Percentiles rank a stretch among this genome's conserved stretches.
These are phyloP conservation scores for Mormyrus proboscirostris DNA, from an alignment of 2,797 vertebrate genomes.

Conservation along the genomic window DNA sequence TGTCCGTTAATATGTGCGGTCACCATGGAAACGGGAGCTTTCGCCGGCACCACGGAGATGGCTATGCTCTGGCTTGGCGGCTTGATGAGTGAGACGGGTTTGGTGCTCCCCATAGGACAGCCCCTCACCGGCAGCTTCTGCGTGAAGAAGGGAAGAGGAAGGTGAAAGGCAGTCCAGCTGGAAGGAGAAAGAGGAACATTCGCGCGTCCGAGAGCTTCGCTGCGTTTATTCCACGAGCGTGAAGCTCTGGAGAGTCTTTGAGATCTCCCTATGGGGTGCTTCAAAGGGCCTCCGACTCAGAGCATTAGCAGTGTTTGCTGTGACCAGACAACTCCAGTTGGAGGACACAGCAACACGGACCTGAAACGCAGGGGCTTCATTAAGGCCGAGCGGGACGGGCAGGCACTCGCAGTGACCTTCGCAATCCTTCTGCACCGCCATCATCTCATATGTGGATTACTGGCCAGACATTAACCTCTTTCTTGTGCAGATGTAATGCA, in stretches of 20 bases:
- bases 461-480: neutral
- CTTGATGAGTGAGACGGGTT: constrained; percentile 67
- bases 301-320: neutral
- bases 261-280: neutral
- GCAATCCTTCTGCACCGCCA: too few species aligned
- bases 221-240: neutral
- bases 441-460: neutral
- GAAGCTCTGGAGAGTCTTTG: neutral
- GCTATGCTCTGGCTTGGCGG: constrained; percentile 63
- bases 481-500: neutral
- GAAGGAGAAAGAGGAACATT: neutral
- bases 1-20: constrained; percentile 74
- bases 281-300: constrained; percentile 4
- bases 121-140: constrained; percentile 74
- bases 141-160: neutral
- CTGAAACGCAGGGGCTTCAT: neutral
- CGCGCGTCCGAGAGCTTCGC: neutral
- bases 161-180: neutral
- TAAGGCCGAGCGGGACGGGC: neutral
- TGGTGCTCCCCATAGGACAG: constrained; percentile 65
- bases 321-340: neutral
- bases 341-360: neutral
- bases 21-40: constrained; percentile 75
- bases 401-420: neutral
- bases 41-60: constrained; percentile 68